A percentile compares a stretch with the other conserved stretches of the same genome.
phyloP scores from a whole-genome alignment of 1,140 invertebrate genomes.

The Watersipora subatra region DNA sequence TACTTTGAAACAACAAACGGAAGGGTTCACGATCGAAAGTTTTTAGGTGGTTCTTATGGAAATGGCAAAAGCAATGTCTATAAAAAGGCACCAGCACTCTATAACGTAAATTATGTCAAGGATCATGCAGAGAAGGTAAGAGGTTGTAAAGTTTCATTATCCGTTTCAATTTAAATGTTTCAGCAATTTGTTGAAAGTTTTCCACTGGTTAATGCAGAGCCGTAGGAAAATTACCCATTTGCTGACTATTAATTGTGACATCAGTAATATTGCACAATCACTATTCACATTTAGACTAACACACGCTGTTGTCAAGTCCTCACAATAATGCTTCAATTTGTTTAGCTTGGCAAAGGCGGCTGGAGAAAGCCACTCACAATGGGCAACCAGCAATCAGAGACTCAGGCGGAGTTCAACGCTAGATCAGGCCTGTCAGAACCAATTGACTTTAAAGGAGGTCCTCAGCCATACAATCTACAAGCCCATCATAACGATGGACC shows the following conservation, averaged over 20 bases:
- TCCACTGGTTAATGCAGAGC: background rate
- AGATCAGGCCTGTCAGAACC: constrained; percentile 23
- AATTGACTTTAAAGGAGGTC: constrained; percentile 30
- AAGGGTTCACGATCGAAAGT: constrained; percentile 33
- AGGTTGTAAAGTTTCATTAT: background rate
- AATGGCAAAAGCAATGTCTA: constrained; percentile 19
- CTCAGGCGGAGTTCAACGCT: constrained; percentile 27
- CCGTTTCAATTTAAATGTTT: background rate
- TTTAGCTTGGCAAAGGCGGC: constrained; percentile 29
- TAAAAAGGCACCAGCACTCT: constrained; percentile 33
- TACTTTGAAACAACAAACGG: constrained; percentile 34
- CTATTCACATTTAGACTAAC: no score
- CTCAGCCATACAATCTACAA: constrained; percentile 27
- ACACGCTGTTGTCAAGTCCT: no score
- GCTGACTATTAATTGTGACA: no score
- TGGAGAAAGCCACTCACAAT: constrained; percentile 38
- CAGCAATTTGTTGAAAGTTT: no score
- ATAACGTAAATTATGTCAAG: constrained; percentile 37
- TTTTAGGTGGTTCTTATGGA: constrained; percentile 21
- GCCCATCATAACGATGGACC: constrained; percentile 31
- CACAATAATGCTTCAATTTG: background rate
- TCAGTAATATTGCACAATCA: no score
- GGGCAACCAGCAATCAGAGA: constrained; percentile 37
- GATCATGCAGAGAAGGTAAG: constrained; percentile 36
- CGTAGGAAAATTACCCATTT: background rate